A percentile compares a stretch with the other conserved stretches of the same genome.
These are phyloP conservation scores for Trypoxylus dichotomus DNA, from an alignment of 1,140 invertebrate species.

Conservation along the genomic window DNA sequence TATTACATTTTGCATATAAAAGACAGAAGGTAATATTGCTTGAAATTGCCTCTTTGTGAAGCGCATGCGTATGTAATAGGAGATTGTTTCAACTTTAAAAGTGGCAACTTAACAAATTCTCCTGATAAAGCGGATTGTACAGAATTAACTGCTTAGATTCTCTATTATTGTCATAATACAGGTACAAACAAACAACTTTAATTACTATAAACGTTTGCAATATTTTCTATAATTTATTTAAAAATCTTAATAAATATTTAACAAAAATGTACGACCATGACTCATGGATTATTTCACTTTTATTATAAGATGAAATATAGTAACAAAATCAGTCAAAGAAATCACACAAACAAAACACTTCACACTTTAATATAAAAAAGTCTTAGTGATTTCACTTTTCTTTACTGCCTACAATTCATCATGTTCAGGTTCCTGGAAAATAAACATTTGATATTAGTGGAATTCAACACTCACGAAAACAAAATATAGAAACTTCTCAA, in stretches of 20 bases:
- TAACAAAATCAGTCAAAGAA: conserved; percentile 51
- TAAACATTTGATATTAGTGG: conserved; percentile 15
- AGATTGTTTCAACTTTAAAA: too few species aligned
- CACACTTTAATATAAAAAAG: conserved; percentile 52
- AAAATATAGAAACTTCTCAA: not conserved
- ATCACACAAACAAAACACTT: conserved; percentile 51
- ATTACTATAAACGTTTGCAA: not conserved
- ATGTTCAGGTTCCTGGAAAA: conserved; percentile 52
- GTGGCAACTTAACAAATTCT: too few species aligned
- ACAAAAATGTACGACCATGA: conserved; percentile 22
- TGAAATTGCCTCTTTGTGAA: too few species aligned
- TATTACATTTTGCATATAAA: too few species aligned
- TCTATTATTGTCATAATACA: not conserved
- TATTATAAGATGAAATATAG: conserved; percentile 42
- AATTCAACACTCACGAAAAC: not conserved
- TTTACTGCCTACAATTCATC: conserved; percentile 53
- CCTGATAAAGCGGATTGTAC: too few species aligned
- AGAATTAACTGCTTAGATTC: too few species aligned
- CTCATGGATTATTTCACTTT: conserved; percentile 33
- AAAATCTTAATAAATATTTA: conserved; percentile 24
- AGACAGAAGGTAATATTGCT: too few species aligned
- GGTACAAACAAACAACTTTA: not conserved
- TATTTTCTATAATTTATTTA: conserved; percentile 25
- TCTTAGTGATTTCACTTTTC: conserved; percentile 41
- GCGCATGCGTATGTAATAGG: too few species aligned